Conservation (phyloP, 1,140 invertebrate species). For the Macrostomum lignano region DNA sequence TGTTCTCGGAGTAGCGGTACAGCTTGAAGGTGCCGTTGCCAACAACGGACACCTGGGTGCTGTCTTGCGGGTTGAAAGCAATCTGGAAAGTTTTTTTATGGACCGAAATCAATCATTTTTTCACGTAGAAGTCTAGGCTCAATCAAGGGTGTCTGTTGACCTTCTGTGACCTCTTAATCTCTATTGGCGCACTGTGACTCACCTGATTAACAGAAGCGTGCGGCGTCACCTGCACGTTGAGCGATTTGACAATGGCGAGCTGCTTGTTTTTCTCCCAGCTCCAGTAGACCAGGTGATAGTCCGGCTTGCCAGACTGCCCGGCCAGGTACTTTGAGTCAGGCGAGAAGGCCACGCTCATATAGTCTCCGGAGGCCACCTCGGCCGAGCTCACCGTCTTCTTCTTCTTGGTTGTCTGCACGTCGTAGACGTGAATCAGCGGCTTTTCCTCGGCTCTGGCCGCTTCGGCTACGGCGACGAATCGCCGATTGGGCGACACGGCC, state of each 20-base stretch:
- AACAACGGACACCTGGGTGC: constrained; percentile 40
- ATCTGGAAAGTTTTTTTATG: constrained; percentile 24
- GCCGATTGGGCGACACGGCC: constrained; percentile 25
- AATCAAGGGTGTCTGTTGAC: too few species aligned
- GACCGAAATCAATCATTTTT: too few species aligned
- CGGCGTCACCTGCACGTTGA: constrained; percentile 8
- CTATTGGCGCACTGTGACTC: not conserved
- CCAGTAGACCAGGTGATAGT: constrained; percentile 48
- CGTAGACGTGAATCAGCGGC: constrained; percentile 28
- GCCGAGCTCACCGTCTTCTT: constrained; percentile 23
- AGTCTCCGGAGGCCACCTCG: constrained; percentile 30
- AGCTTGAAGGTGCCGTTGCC: constrained; percentile 44
- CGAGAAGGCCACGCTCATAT: constrained; percentile 43
- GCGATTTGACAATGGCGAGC: constrained; percentile 41
- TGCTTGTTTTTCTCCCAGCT: constrained; percentile 54
- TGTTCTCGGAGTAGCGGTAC: constrained; percentile 44
- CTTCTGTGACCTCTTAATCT: not conserved
- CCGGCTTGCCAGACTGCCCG: constrained; percentile 44
- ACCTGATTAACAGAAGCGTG: too few species aligned
- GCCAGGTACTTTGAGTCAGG: constrained; percentile 46
- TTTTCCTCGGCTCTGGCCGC: constrained; percentile 22
- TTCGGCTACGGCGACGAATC: constrained; percentile 25
- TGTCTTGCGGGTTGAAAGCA: constrained; percentile 44
- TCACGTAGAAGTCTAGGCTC: too few species aligned
- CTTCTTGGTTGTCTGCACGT: constrained; percentile 26